Conservation (phyloP, 2,888 invertebrate species). For the Shargacucullia verbasci region DNA sequence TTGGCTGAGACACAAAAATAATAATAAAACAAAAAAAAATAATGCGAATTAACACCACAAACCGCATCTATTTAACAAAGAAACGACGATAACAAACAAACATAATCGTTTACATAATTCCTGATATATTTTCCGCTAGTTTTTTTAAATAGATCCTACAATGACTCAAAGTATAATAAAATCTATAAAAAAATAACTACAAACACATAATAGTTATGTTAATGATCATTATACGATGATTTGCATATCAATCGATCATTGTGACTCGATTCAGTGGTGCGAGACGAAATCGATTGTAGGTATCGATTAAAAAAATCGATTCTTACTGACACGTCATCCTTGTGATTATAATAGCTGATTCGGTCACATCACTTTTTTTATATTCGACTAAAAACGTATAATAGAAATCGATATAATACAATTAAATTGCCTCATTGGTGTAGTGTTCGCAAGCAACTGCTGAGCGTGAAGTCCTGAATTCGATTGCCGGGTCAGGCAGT, state of each 20-base stretch:
- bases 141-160: neutral
- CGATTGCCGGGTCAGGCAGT: too few species aligned
- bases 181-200: constrained; percentile 5
- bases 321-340: constrained; percentile 38
- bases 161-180: constrained; percentile 11
- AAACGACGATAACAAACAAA: constrained; percentile 11
- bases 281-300: constrained; percentile 63
- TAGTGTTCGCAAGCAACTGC: too few species aligned
- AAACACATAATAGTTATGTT: constrained; percentile 47
- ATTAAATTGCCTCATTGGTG: too few species aligned
- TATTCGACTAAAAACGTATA: constrained; percentile 9
- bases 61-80: constrained; percentile 15
- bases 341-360: constrained; percentile 13
- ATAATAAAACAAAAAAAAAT: too few species aligned
- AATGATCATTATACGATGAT: constrained; percentile 55
- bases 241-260: constrained; percentile 70
- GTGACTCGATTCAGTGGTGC: constrained; percentile 52
- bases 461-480: too few species aligned
- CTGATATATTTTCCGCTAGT: constrained; percentile 13
- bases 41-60: neutral
- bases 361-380: constrained; percentile 26
- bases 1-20: too few species aligned
- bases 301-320: constrained; percentile 61
- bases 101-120: constrained; percentile 14
- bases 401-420: neutral